Evolutionary conservation across 2,113 vertebrate species (phyloP), one percentile per base, ranked within the genome.

Genomic region (Pseudorhombus dupliciocellatus): DNA sequence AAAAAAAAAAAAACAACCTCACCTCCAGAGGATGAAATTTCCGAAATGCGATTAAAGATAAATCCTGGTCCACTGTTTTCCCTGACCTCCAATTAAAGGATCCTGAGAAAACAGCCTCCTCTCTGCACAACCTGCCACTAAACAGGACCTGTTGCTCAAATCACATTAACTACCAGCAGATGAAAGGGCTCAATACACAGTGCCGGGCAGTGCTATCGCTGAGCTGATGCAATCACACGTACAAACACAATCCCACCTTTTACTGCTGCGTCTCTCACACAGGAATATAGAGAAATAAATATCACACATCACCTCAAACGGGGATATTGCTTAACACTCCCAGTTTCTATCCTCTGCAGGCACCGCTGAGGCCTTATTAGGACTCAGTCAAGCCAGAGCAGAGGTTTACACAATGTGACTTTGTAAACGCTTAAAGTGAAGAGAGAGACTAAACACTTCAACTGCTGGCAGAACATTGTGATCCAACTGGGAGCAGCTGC

Each of bases 401-500:
- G 59, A 61, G 64, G 71, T 86, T 85, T 83, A 74, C 70, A 76
- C 75, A 70, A 83, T 44, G 42, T 48, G 73, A 80, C 74, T 85
- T 66, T 57, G 74, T 37, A 57, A 65, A 22, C 34, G 48, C 82
- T 60, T 46, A 67, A 67, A 79, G 65, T 53, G 68, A 79, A 52
- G 78, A 34, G 14, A 73, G 44, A 81, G 59, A 75, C 66, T 71
- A 80, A 84, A 81, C 65, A 83, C 75, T 84, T 84, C 58, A 50
- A 69, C 66, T 60, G 73, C 80, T 83, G 77, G 70, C 50, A 1
- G 83, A 77, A 83, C 73, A 72, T 16, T 56, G 72, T 21, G 58
- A 80, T 83, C 80, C 81, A 80, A 68, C 81, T 58, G 85, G 68
- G 84, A 84, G 85, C 85, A 86, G 85, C 84, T 86, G 84, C 69